A percentile compares a stretch with the other conserved stretches of the same genome.
phyloP scores from a whole-genome alignment of 2,888 invertebrate genomes.

The Leptopilina syphax region DNA sequence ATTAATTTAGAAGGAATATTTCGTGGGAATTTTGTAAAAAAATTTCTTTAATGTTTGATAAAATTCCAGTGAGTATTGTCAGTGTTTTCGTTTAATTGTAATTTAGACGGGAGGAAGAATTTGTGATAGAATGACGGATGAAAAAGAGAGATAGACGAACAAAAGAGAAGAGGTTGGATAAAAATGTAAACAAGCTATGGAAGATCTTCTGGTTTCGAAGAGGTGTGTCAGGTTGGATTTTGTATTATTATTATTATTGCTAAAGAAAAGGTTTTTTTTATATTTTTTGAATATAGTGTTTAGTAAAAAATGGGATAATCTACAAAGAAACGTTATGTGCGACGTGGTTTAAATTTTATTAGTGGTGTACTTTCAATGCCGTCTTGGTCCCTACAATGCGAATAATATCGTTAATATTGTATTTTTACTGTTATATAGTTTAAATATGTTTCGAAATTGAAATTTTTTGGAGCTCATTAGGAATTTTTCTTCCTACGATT shows the following conservation, averaged over 20 bases:
- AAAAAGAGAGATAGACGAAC: background rate
- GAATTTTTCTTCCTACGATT: too few relatives aligned
- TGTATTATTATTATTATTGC: background rate
- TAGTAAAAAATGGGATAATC: background rate
- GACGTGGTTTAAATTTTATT: slow-evolving; percentile 12
- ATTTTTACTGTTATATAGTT: too few relatives aligned
- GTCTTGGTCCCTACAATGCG: background rate
- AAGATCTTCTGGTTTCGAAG: background rate
- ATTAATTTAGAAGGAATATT: too few relatives aligned
- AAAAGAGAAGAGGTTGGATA: slow-evolving; percentile 8
- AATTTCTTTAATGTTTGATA: background rate
- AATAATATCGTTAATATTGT: too few relatives aligned
- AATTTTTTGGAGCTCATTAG: too few relatives aligned
- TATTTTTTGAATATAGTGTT: slow-evolving; percentile 16
- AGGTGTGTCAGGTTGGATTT: background rate
- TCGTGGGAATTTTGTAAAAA: background rate
- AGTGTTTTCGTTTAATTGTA: too few relatives aligned
- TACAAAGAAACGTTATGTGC: background rate
- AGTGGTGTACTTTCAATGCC: slow-evolving; percentile 15
- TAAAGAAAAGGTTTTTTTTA: background rate
- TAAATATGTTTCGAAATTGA: too few relatives aligned
- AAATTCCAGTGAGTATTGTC: background rate
- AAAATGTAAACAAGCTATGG: slow-evolving; percentile 21
- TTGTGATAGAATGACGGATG: background rate
- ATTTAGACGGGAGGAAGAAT: background rate